Evolutionary conservation across 2,888 invertebrate genomes (phyloP), one percentile per base, ranked within the genome.

Genomic region (Parthenolecanium corni): DNA sequence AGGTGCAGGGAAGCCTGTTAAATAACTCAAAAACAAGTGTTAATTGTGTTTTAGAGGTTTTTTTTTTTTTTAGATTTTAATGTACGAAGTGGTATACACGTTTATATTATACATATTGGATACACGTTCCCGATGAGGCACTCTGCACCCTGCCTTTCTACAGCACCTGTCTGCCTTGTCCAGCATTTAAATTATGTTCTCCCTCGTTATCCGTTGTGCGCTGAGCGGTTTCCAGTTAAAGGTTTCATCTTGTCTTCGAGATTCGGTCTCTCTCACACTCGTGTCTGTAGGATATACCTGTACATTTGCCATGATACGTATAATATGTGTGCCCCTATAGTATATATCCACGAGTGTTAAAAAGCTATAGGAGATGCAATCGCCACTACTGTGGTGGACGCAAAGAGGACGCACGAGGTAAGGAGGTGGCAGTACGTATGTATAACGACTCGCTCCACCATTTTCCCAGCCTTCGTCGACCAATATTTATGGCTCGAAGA

Each of bases 1-100:
- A 49, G 36, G 58, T 58, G 47, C n/a, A n/a, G 58, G 47, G 58
- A 49, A 58, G 58, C 47, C 58, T 58, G 58, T 58, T 58, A 58
- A 58, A 58, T 58, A 58, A 58, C 58, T 58, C 58, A 49, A 58
- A 58, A 58, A 58, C 58, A 58, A 58, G 58, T 58, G 58, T 58
- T 58, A 58, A 58, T 58, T 58, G 58, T 58, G 58, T 58, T 57
- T 42, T 24, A 49, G 58, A 9, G 9, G 31, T 31, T 31, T 31
- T n/a, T n/a, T n/a, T n/a, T n/a, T n/a, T n/a, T n/a, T n/a, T 49
- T 58, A 58, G 58, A 58, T 58, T 49, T 58, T 58, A 47, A 16
- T 20, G 20, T n/a, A 44, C 14, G 46, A 14, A 9, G 46, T 31
- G 9, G 31, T 31, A 9, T 31, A 31, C 31, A 9, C 9, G 9